A percentile compares a stretch with the other conserved stretches of the same genome.
These are phyloP conservation scores for Bellardia bayeri DNA, from an alignment of 2,888 invertebrate genomes.

Conservation along the genomic window DNA sequence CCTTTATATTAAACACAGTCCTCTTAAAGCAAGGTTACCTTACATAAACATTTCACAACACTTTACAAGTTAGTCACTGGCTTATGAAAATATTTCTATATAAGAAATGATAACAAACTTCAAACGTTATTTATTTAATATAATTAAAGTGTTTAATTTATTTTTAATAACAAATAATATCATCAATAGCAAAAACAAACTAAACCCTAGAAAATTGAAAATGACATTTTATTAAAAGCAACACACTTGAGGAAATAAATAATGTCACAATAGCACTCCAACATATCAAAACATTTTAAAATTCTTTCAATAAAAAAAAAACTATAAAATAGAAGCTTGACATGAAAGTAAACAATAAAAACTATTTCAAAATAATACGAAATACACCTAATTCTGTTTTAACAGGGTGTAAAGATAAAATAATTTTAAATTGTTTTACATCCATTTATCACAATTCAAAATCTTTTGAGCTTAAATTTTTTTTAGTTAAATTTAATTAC, in stretches of 20 bases:
- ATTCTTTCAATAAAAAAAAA: not conserved
- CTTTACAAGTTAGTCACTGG: not conserved
- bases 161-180: constrained; percentile 11
- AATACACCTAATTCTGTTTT: too few species aligned
- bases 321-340: not conserved
- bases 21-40: too few species aligned
- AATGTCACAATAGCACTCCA: not conserved
- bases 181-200: not conserved
- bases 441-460: too few species aligned
- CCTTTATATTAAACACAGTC: too few species aligned
- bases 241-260: not conserved
- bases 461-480: too few species aligned
- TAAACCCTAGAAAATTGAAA: not conserved
- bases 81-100: not conserved
- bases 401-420: too few species aligned
- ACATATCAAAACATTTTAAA: not conserved
- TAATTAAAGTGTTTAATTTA: constrained; percentile 9
- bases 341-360: not conserved
- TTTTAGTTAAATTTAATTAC: too few species aligned
- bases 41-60: too few species aligned
- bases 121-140: not conserved
- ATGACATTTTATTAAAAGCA: not conserved
- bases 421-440: too few species aligned
- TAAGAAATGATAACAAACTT: not conserved
- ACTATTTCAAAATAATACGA: not conserved